Base-by-base conservation (phyloP, 1,140 invertebrate genomes). In the Aradophagus sp. region DNA sequence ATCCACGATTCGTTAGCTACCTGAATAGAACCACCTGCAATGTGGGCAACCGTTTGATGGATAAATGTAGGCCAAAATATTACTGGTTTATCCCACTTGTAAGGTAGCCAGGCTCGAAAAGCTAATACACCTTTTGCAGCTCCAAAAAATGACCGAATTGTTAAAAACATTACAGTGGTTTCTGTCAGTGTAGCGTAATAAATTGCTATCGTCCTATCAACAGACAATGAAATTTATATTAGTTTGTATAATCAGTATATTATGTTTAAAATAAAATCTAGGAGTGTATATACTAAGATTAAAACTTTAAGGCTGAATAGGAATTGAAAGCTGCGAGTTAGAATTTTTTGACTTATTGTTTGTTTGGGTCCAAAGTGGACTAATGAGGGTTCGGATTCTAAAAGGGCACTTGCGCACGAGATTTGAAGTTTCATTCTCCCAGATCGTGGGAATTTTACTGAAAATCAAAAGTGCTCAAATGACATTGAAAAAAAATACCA, bases 1-100 rank as follows among this genome's bases (percentile, higher is more conserved):
- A 74, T 69, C 47, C 76, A 71, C 1, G 74, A 75, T 27, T 79
- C 77, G 19, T 65, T 74, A 2, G 72, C 70, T 11, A 76, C 73
- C 59, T 76, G 65, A 0, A 77, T 31, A 8, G 70, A 73, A 2
- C 69, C 75, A 31, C 63, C 72, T 13, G 45, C 59, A 3, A 73
- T 19, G 10, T 76, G 69, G 10, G 67, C 75, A 10, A 79, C 29
- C 0, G 61, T 76, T 42, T 77, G 77, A 45, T 79, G 74, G 2
- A 71, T 6, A 50, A 76, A 79, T 5, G 72, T 71, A 10, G 47
- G 19, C 72, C 74, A 77, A 63, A 74, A 76, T 3, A 50, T 6
- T 7, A 8, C 12, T 6, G 38, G 15, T 4, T 26, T 41, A 12
- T 48, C 50, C 12, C 50, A 63, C 12, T 61, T 55, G 15, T 74